Percentiles rank a stretch among this genome's conserved stretches.
phyloP scores from a whole-genome alignment of 1,140 invertebrate species.

The Odontomachus brunneus region DNA sequence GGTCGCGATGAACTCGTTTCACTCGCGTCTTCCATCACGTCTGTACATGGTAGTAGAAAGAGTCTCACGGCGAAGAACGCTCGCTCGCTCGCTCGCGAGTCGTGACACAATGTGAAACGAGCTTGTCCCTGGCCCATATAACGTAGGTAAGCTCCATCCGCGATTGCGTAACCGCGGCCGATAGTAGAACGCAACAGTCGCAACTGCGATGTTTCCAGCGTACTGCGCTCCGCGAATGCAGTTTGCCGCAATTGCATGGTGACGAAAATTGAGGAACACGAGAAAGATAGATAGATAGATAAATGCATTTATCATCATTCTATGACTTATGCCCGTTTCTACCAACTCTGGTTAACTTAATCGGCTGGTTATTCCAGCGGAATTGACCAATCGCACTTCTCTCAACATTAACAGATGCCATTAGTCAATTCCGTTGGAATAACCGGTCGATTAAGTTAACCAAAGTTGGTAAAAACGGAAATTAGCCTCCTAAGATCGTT shows the following conservation, averaged over 20 bases:
- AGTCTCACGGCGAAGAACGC: conserved; percentile 19
- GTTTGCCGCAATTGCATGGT: conserved; percentile 2
- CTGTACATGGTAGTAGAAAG: conserved; percentile 32
- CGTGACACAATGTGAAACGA: conserved; percentile 64
- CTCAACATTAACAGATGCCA: no score
- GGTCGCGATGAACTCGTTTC: neutral
- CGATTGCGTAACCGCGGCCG: conserved; percentile 74
- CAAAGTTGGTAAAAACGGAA: no score
- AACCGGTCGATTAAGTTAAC: no score
- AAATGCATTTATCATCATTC: no score
- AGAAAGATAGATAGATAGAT: no score
- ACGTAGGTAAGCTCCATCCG: conserved; percentile 74
- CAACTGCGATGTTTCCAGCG: conserved; percentile 22
- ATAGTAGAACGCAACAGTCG: conserved; percentile 71
- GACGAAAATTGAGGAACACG: conserved; percentile 19
- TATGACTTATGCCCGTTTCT: no score
- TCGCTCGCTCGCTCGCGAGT: conserved; percentile 31
- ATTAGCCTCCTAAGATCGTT: no score
- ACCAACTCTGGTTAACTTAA: no score
- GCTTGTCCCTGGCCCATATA: conserved; percentile 79
- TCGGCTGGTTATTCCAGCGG: no score
- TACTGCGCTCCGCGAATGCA: neutral
- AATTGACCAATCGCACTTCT: no score
- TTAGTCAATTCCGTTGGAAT: no score
- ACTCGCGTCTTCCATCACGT: conserved; percentile 24